phyloP scores from a whole-genome alignment of 2,113 vertebrate species.

The Carassius carassius region DNA sequence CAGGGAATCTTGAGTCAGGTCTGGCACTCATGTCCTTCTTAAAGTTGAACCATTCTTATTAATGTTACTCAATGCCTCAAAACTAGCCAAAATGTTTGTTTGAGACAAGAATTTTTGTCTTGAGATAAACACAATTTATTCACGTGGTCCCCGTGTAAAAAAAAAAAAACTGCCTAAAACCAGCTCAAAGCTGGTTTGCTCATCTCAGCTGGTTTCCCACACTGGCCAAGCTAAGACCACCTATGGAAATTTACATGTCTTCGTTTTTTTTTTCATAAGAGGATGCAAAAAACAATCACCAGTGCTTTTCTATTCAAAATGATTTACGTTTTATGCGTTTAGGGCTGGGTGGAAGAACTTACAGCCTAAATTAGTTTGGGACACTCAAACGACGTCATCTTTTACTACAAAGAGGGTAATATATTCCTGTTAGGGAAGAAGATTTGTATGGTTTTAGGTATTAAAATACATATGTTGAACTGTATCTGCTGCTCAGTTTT shows the following conservation, averaged over 20 bases:
- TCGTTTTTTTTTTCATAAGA: too few species aligned
- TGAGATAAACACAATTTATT: neutral
- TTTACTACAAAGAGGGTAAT: neutral
- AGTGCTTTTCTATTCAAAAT: neutral
- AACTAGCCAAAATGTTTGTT: neutral
- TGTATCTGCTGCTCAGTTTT: neutral
- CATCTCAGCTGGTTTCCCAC: neutral
- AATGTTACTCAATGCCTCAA: neutral
- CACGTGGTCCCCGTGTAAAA: neutral
- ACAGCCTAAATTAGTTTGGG: neutral
- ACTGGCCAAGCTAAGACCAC: neutral
- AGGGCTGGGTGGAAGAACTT: neutral
- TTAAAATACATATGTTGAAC: slow-evolving; percentile 17
- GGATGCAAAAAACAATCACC: too few species aligned
- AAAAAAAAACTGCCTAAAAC: too few species aligned
- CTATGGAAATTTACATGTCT: too few species aligned
- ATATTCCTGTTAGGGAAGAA: neutral
- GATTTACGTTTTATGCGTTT: neutral
- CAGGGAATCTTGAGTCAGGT: slow-evolving; percentile 7
- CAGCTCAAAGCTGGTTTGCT: neutral
- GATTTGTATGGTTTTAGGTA: neutral
- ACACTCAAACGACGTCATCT: neutral
- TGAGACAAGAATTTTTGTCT: neutral
- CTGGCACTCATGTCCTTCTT: neutral
- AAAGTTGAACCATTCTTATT: neutral